Conservation (phyloP, 1,140 invertebrate species). For the Drosophila ogumai region DNA sequence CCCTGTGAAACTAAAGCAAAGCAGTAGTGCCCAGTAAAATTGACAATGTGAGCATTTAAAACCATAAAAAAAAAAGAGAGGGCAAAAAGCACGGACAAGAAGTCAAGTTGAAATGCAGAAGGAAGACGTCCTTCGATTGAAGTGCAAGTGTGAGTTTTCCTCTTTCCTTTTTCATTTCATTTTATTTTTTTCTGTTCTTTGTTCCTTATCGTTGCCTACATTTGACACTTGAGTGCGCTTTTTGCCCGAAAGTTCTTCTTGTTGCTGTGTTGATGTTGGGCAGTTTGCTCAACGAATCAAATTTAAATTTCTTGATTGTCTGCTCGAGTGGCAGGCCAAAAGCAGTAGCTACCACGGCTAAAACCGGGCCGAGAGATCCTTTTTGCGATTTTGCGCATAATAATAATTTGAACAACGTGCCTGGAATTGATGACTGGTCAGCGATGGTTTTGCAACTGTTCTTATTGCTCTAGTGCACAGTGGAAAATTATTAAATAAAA, state of each 20-base stretch:
- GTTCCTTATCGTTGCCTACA: conserved; percentile 56
- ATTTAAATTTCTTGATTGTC: conserved; percentile 84
- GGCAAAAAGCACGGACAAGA: conserved; percentile 45
- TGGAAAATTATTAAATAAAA: neutral
- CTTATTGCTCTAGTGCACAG: conserved; percentile 19
- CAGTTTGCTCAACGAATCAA: conserved; percentile 82
- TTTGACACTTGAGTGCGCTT: conserved; percentile 79
- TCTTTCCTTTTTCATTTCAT: conserved; percentile 17
- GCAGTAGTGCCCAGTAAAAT: conserved; percentile 53
- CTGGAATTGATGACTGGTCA: conserved; percentile 76
- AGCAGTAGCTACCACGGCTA: conserved; percentile 43
- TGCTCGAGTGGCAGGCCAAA: conserved; percentile 74
- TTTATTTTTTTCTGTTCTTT: neutral
- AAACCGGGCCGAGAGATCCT: conserved; percentile 59
- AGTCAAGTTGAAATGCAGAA: conserved; percentile 42
- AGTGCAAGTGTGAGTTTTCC: conserved; percentile 56
- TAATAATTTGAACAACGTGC: conserved; percentile 83
- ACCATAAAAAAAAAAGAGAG: conserved; percentile 15
- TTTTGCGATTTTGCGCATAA: conserved; percentile 83
- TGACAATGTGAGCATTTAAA: conserved; percentile 62
- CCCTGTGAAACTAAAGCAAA: conserved; percentile 72
- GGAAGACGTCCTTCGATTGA: conserved; percentile 61
- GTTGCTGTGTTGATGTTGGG: conserved; percentile 54
- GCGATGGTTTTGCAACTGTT: conserved; percentile 51
- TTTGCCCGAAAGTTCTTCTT: conserved; percentile 38